Conservation (phyloP, 2,113 vertebrate species). For the Andinoacara biseriatus region DNA sequence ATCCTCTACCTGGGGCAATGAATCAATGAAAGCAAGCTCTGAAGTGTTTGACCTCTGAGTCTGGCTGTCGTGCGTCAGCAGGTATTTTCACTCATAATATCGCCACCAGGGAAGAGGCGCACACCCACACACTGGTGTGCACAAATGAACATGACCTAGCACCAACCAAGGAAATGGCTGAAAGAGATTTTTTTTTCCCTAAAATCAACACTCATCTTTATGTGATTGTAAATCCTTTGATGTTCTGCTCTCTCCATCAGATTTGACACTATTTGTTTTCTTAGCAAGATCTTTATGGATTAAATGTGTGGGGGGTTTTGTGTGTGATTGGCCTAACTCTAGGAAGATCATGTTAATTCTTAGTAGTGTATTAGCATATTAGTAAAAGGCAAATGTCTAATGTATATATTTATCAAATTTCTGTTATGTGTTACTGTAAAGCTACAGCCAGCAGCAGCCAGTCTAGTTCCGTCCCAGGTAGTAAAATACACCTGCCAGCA, state of each 20-base stretch:
- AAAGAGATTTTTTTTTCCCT: not conserved
- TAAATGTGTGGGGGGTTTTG: not conserved
- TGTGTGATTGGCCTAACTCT: not conserved
- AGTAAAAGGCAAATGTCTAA: not conserved
- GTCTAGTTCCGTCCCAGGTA: not conserved
- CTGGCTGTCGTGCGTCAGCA: constrained; percentile 71
- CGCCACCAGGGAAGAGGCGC: constrained; percentile 46
- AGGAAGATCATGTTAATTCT: not conserved
- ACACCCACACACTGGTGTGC: constrained; percentile 32
- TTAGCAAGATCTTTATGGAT: not conserved
- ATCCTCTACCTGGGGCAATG: constrained; percentile 64
- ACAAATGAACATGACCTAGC: constrained; percentile 57
- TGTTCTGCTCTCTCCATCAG: not conserved
- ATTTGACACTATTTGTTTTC: not conserved
- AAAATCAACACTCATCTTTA: not conserved
- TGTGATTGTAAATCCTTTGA: not conserved
- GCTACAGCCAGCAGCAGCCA: not conserved
- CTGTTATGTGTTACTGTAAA: not conserved
- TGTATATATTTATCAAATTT: not conserved
- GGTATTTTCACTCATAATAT: constrained; percentile 79
- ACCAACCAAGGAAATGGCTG: constrained; percentile 18
- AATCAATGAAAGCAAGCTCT: constrained; percentile 69
- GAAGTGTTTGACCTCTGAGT: constrained; percentile 70
- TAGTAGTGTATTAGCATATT: not conserved
- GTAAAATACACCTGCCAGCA: not conserved